A percentile compares a stretch with the other conserved stretches of the same genome.
Conservation (phyloP, 2,113 vertebrate species). For the Istiophorus platypterus region DNA sequence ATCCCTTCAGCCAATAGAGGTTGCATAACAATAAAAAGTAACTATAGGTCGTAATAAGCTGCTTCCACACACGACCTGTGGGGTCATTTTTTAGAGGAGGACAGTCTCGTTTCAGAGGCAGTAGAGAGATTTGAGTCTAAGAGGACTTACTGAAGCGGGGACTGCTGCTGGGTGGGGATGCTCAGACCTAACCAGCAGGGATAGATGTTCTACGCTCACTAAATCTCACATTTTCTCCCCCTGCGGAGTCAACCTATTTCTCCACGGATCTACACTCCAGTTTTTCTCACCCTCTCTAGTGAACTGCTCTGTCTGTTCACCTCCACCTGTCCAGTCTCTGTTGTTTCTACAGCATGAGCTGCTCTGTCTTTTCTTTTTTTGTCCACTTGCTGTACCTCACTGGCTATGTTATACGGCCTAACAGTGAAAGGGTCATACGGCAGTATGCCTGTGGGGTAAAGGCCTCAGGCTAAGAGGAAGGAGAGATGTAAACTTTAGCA, state of each 20-base stretch:
- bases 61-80: not conserved
- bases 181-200: conserved; percentile 25
- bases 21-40: not conserved
- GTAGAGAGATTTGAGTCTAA: conserved; percentile 15
- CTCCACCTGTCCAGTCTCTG: conserved; percentile 29
- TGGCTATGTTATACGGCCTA: conserved; percentile 9
- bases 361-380: conserved; percentile 15
- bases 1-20: not conserved
- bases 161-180: conserved; percentile 9
- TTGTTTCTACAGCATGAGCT: conserved; percentile 35
- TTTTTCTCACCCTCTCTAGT: conserved; percentile 27
- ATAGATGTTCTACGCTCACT: conserved; percentile 36
- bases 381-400: conserved; percentile 15
- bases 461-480: conserved; percentile 40
- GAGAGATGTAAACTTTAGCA: conserved; percentile 9
- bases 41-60: not conserved
- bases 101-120: conserved; percentile 14
- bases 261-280: conserved; percentile 38
- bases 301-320: conserved; percentile 25
- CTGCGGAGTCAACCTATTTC: conserved; percentile 58
- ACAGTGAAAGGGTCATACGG: conserved; percentile 42
- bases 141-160: conserved; percentile 22
- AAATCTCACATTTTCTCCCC: conserved; percentile 44
- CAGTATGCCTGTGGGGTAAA: conserved; percentile 40
- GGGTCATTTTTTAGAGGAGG: not conserved